Conservation (phyloP, 2,113 vertebrate species). For the Myrmecobius fasciatus region DNA sequence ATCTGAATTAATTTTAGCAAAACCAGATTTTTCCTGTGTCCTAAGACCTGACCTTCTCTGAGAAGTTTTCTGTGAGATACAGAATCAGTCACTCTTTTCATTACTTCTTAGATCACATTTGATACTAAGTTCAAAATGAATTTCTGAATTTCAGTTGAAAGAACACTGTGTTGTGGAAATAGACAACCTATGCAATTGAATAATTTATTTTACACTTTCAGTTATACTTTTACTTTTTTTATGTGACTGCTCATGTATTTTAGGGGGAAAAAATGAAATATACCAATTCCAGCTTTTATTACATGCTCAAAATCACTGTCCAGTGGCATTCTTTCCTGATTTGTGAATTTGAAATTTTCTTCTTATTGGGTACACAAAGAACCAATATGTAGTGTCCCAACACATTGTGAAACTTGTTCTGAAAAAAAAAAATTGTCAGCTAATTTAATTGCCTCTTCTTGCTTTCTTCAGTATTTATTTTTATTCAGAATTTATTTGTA, state of each 20-base stretch:
- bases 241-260: not conserved
- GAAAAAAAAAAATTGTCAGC: not conserved
- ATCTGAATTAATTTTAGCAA: not conserved
- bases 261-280: not conserved
- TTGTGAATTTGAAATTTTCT: constrained; percentile 28
- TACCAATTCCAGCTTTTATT: not conserved
- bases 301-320: not conserved
- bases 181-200: not conserved
- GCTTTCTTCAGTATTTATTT: no score
- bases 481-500: no score
- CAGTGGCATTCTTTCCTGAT: constrained; percentile 27
- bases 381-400: constrained; percentile 6
- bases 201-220: not conserved
- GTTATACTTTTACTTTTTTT: not conserved
- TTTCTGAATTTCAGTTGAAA: constrained; percentile 14
- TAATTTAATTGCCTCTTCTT: not conserved
- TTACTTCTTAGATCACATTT: not conserved
- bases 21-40: constrained; percentile 36
- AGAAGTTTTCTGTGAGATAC: constrained; percentile 18
- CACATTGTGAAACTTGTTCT: constrained; percentile 14
- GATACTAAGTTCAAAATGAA: constrained; percentile 17
- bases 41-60: constrained; percentile 20
- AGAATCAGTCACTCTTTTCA: constrained; percentile 1
- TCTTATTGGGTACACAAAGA: not conserved
- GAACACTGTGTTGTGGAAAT: not conserved